Evolutionary conservation across 2,888 invertebrate species (phyloP).

Genomic region (Hydropsyche betteni): DNA sequence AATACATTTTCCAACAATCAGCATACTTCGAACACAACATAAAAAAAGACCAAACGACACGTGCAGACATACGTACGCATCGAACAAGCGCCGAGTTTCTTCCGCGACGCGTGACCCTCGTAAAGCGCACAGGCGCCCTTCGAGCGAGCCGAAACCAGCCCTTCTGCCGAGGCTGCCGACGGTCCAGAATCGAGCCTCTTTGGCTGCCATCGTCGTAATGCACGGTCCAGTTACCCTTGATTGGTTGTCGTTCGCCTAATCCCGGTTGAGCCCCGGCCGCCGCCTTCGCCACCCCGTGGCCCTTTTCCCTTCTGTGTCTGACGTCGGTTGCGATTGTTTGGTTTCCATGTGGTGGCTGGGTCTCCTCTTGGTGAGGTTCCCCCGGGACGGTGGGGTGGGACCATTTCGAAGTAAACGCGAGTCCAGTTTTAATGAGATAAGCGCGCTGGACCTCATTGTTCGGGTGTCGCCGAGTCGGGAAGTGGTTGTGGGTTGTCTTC

Average conservation of each 20-base stretch:
- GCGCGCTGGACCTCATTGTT: slow-evolving; percentile 33
- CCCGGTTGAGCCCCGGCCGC: slow-evolving; percentile 74
- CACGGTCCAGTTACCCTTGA: slow-evolving; percentile 70
- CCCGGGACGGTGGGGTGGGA: too few species aligned
- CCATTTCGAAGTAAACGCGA: neutral
- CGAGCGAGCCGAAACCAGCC: slow-evolving; percentile 28
- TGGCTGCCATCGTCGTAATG: slow-evolving; percentile 42
- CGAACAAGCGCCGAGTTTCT: slow-evolving; percentile 39
- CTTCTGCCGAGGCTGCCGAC: slow-evolving; percentile 38
- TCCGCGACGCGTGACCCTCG: slow-evolving; percentile 37
- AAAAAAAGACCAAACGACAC: slow-evolving; percentile 27
- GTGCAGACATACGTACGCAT: slow-evolving; percentile 37
- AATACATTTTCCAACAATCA: neutral
- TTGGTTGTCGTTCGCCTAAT: slow-evolving; percentile 77
- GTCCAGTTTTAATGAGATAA: slow-evolving; percentile 50
- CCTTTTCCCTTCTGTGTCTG: slow-evolving; percentile 64
- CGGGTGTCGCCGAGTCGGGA: neutral
- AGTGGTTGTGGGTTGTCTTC: slow-evolving; percentile 25
- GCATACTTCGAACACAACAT: slow-evolving; percentile 41
- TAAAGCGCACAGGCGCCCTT: slow-evolving; percentile 23
- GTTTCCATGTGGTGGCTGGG: slow-evolving; percentile 34
- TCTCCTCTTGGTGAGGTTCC: neutral
- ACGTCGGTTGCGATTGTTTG: slow-evolving; percentile 41
- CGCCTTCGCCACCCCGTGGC: slow-evolving; percentile 59
- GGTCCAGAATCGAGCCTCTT: slow-evolving; percentile 50